Base-by-base conservation (phyloP, 2,888 invertebrate genomes). In the Tachystola acroxantha region DNA sequence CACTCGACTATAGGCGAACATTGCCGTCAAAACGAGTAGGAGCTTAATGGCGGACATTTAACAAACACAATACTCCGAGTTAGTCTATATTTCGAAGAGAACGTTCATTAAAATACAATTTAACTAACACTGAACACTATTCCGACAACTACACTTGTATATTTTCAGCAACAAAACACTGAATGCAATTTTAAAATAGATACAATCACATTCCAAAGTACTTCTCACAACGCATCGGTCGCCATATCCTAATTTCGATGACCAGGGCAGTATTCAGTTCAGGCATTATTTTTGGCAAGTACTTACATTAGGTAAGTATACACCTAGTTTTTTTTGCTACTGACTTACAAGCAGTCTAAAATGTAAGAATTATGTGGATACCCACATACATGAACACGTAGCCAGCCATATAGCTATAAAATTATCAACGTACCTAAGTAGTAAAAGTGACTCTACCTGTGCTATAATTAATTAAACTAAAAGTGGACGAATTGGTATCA, bases 201-300 rank as follows among this genome's bases (percentile, higher is more conserved):
- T 64, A 70, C 64, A 71, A 69, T 67, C 73, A 73, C 79, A 65
- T 64, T 16, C 62, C 49, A 66, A 57, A 61, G 66, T 65, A 71
- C 72, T 59, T 75, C 70, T 78, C 70, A 64, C 62, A 62, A 61
- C 69, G 72, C 77, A 72, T 77, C 65, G 71, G 73, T 69, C 82
- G 84, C 84, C 82, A 82, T 81, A 77, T 72, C 75, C 75, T 68
- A 79, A 77, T 78, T 75, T 71, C 64, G 57, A 45, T 47, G 42
- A 45, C 51, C 84, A 84, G 85, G 64, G 74, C 28, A 64, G 79
- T 32, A 82, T 46, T 76, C 25, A 31, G 46, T 9, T 24, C 24
- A 7, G n/a, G n/a, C n/a, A n/a, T n/a, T n/a, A n/a, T n/a, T n/a
- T n/a, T n/a, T n/a, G n/a, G n/a, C n/a, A n/a, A n/a, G n/a, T n/a